Percentiles rank a stretch among this genome's conserved stretches.
These are phyloP conservation scores for Geopemphigus sp. DNA, from an alignment of 1,140 invertebrate genomes.

Conservation along the genomic window DNA sequence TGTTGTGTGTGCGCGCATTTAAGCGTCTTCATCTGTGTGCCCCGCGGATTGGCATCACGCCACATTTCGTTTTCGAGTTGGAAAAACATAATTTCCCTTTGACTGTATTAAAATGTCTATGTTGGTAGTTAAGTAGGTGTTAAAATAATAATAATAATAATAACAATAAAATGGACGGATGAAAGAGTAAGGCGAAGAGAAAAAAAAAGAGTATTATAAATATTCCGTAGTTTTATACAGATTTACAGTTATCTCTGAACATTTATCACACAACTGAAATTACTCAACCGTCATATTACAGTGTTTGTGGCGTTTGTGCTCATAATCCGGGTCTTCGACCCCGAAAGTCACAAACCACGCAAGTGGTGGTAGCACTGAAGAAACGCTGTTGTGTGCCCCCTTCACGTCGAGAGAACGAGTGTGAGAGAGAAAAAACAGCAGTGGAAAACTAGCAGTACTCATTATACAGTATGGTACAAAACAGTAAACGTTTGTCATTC, in stretches of 20 bases:
- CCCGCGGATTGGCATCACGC: conserved; percentile 20
- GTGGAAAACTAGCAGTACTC: conserved; percentile 39
- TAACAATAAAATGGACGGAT: conserved; percentile 20
- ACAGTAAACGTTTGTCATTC: not conserved
- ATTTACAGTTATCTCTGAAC: conserved; percentile 46
- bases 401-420: conserved; percentile 33
- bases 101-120: conserved; percentile 7
- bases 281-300: conserved; percentile 47
- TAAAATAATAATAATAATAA: conserved; percentile 30
- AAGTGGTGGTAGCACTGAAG: conserved; percentile 48
- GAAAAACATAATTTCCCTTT: conserved; percentile 31
- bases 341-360: conserved; percentile 48
- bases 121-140: conserved; percentile 43
- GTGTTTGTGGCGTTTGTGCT: conserved; percentile 26
- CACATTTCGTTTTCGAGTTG: conserved; percentile 17
- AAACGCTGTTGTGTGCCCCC: conserved; percentile 37
- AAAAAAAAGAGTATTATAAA: conserved; percentile 19
- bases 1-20: conserved; percentile 28
- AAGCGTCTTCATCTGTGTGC: conserved; percentile 39
- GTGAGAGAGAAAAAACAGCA: conserved; percentile 30
- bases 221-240: conserved; percentile 40
- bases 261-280: conserved; percentile 48
- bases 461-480: conserved; percentile 41
- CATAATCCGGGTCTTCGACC: conserved; percentile 49
- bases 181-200: not conserved